Evolutionary conservation across 2,797 vertebrate species (phyloP), one percentile per base, ranked within the genome.

Genomic region (Lycodopsis pacificus): DNA sequence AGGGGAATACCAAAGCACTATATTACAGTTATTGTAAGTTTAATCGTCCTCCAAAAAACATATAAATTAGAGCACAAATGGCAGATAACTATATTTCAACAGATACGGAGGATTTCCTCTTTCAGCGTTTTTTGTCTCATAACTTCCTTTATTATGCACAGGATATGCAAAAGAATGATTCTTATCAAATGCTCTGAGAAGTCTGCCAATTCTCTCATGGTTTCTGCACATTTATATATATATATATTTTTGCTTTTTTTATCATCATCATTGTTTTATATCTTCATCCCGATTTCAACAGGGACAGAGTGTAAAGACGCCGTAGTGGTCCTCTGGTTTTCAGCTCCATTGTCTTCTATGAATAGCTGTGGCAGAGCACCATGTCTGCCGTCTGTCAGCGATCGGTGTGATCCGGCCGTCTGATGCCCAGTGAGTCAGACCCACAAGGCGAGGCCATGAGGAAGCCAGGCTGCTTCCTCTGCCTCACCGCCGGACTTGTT

Each of bases 381-480:
- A 9, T 48, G 67, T 15, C 3, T 22, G 76, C 34, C 61, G 71
- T 87, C 86, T 72, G 68, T 91, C 90, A 85, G 71, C 49, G 1
- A 7, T 15, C 81, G 75, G 78, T 65, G 80, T 85, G 79, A 86
- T 57, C 68, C 25, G 71, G 63, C 67, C 1, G 77, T 87, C 90
- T 89, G 87, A 69, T 59, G 48, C 53, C 74, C 69, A 9, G 64
- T 94, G 94, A 94, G 72, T 94, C 94, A 95, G 80, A 81, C 0
- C 22, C 93, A 83, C 91, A 92, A 87, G 93, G 86, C 81, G 57
- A 40, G 78, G 56, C 59, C 77, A 82, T 73, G 90, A 91, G 93
- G 93, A 94, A 94, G 92, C 91, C 54, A 9, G 68, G 70, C 32
- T 25, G 48, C 84, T 94, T 95, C 94, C 93, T 86, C 82, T 88